Evolutionary conservation across 2,888 invertebrate genomes (phyloP).

Genomic region (Polylopha cassiicola): DNA sequence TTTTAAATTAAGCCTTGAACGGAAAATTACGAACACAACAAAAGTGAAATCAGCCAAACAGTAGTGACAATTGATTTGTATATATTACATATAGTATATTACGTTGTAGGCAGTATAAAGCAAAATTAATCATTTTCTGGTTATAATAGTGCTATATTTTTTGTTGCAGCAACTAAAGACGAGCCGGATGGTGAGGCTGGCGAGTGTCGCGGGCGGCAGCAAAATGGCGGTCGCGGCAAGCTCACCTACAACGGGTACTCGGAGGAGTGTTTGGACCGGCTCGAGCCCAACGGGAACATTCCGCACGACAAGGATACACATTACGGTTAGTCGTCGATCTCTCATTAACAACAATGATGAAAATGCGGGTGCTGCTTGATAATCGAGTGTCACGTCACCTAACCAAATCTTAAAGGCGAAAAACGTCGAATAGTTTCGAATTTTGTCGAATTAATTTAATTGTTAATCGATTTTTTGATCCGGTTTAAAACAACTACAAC

Average conservation of each 20-base stretch:
- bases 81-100: no score
- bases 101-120: no score
- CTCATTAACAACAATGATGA: background rate
- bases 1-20: no score
- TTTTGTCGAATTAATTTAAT: no score
- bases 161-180: conserved; percentile 92
- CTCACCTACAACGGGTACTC: conserved; percentile 95
- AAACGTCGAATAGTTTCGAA: no score
- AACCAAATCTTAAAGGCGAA: no score
- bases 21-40: no score
- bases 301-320: conserved; percentile 88
- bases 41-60: no score
- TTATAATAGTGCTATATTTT: conserved; percentile 28
- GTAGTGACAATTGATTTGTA: no score
- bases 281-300: conserved; percentile 96
- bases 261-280: conserved; percentile 94
- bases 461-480: no score
- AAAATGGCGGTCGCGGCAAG: conserved; percentile 83
- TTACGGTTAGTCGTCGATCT: conserved; percentile 59
- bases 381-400: no score
- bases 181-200: conserved; percentile 83
- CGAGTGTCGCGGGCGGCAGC: conserved; percentile 73
- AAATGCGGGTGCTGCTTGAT: background rate
- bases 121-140: conserved; percentile 17
- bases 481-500: no score